Evolutionary conservation across 2,888 invertebrate species (phyloP).

Genomic region (Conistra vaccinii): DNA sequence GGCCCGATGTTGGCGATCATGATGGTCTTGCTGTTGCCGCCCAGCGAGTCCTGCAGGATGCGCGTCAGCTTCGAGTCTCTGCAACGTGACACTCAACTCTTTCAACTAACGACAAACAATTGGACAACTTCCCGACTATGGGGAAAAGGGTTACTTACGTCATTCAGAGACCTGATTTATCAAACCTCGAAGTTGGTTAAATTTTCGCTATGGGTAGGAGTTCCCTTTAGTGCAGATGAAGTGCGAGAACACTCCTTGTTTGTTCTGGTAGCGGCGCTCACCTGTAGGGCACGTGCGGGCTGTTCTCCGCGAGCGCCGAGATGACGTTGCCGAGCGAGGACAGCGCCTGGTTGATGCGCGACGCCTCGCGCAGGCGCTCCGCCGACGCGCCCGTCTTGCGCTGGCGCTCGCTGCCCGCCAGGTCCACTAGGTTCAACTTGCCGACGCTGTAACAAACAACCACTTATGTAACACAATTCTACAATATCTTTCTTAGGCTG

Average conservation of each 20-base stretch:
- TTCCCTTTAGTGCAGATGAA: not conserved
- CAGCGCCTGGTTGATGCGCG: conserved; percentile 98
- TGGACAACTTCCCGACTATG: not conserved
- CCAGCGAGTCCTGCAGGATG: conserved; percentile 98
- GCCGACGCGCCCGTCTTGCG: conserved; percentile 99
- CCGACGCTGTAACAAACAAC: conserved; percentile 92
- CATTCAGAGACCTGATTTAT: not conserved
- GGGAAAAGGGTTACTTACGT: not conserved
- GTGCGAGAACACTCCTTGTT: not conserved
- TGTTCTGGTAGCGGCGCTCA: conserved; percentile 50
- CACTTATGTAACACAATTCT: too few relatives aligned
- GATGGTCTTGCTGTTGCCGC: conserved; percentile 99
- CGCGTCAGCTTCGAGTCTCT: conserved; percentile 99
- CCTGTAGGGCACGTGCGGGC: conserved; percentile 98
- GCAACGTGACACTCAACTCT: conserved; percentile 30
- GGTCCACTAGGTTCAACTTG: conserved; percentile 98
- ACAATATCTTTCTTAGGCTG: not conserved
- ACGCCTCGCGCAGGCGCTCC: conserved; percentile 98
- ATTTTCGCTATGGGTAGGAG: not conserved
- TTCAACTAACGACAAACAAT: not conserved
- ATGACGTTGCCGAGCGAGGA: conserved; percentile 99
- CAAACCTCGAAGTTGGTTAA: not conserved
- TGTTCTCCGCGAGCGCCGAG: conserved; percentile 98
- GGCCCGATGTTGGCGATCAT: conserved; percentile 99
- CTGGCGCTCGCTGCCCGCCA: conserved; percentile 99